phyloP scores from a whole-genome alignment of 2,113 vertebrate genomes.

The Neoarius graeffei region DNA sequence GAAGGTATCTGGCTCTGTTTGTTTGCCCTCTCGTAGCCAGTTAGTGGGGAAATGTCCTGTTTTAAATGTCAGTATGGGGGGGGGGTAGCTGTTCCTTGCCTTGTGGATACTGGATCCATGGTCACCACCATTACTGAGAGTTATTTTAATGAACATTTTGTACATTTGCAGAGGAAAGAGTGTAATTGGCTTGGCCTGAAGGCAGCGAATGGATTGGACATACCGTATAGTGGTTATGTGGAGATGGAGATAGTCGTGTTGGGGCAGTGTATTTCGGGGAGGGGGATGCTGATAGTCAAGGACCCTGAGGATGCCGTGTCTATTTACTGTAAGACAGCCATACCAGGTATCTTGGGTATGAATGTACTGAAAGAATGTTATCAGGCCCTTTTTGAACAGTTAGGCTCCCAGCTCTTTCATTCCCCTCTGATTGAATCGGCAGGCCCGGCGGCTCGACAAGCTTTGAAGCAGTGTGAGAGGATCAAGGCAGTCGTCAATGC shows the following conservation, averaged over 20 bases:
- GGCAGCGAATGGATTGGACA: slow-evolving; percentile 34
- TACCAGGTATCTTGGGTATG: slow-evolving; percentile 23
- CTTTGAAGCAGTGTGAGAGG: background rate
- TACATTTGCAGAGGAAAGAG: background rate
- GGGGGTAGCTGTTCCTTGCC: background rate
- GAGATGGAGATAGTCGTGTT: slow-evolving; percentile 13
- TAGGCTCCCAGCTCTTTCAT: background rate
- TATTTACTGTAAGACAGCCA: background rate
- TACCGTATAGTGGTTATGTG: background rate
- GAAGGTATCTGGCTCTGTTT: too few relatives aligned
- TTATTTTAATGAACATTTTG: slow-evolving; percentile 19
- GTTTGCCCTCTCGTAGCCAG: background rate
- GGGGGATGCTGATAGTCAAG: slow-evolving; percentile 28
- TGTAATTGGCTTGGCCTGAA: slow-evolving; percentile 30
- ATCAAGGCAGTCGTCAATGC: background rate
- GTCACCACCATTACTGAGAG: slow-evolving; percentile 20
- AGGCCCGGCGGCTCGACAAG: background rate
- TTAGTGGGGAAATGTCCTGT: slow-evolving; percentile 16
- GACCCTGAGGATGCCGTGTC: background rate
- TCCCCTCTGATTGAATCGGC: background rate
- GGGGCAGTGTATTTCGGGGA: background rate
- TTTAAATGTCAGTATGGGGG: background rate
- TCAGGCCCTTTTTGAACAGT: background rate
- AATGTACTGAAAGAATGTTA: slow-evolving; percentile 23
- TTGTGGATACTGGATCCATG: slow-evolving; percentile 24